phyloP scores from a whole-genome alignment of 2,888 invertebrate genomes.

The Mesorhabditis sp. region DNA sequence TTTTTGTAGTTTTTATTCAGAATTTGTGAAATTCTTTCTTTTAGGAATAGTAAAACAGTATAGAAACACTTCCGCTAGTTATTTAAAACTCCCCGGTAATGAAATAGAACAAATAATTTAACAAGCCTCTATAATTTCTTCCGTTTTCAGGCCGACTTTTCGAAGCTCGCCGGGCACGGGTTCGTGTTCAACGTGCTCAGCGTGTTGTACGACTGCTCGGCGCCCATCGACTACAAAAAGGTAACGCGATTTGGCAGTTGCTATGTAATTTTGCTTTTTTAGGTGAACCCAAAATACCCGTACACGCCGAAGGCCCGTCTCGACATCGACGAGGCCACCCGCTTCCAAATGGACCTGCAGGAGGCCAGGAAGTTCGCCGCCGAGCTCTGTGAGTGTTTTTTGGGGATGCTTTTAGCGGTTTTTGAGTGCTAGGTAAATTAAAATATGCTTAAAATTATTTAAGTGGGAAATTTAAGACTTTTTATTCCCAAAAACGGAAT shows the following conservation, averaged over 20 bases:
- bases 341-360: constrained; percentile 77
- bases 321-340: constrained; percentile 65
- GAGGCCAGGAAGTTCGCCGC: constrained; percentile 74
- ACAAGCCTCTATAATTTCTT: too few species aligned
- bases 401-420: neutral
- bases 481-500: neutral
- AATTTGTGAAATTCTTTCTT: neutral
- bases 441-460: constrained; percentile 9
- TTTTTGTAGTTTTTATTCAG: too few species aligned
- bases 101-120: neutral
- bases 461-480: constrained; percentile 15
- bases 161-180: constrained; percentile 73
- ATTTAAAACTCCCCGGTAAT: too few species aligned
- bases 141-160: constrained; percentile 71
- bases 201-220: constrained; percentile 81
- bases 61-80: too few species aligned
- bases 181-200: constrained; percentile 89
- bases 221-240: constrained; percentile 81
- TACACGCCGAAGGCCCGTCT: constrained; percentile 70
- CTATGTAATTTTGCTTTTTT: constrained; percentile 12
- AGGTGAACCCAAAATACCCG: constrained; percentile 79
- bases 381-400: neutral
- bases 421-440: neutral
- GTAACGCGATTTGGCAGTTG: neutral
- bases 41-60: too few species aligned